A percentile compares a stretch with the other conserved stretches of the same genome.
phyloP scores from a whole-genome alignment of 2,113 vertebrate genomes.

The Otus sunia region DNA sequence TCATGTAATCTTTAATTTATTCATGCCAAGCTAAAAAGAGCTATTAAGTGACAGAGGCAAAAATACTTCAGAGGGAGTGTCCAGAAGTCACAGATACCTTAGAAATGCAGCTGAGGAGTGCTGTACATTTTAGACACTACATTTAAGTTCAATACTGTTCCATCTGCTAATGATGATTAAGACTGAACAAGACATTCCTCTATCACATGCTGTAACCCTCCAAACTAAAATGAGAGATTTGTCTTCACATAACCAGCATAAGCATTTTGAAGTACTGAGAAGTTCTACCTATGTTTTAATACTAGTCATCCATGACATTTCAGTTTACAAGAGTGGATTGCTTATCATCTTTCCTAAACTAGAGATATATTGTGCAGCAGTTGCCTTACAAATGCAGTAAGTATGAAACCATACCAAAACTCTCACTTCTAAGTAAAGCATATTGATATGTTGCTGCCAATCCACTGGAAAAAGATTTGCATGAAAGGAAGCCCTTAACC shows the following conservation, averaged over 20 bases:
- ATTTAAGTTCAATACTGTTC: slow-evolving; percentile 40
- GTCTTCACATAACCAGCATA: not conserved
- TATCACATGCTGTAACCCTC: not conserved
- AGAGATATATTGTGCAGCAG: not conserved
- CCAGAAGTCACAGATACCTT: not conserved
- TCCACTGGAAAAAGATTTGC: not conserved
- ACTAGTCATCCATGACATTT: not conserved
- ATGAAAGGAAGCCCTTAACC: not conserved
- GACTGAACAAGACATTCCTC: not conserved
- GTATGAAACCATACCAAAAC: not conserved
- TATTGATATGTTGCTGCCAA: slow-evolving; percentile 16
- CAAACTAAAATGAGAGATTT: not conserved
- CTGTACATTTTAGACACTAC: slow-evolving; percentile 6
- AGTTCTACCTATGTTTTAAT: not conserved
- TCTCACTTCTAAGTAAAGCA: slow-evolving; percentile 24
- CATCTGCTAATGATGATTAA: not conserved
- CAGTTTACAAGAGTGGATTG: not conserved
- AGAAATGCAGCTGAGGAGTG: slow-evolving; percentile 21
- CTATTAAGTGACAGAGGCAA: slow-evolving; percentile 33
- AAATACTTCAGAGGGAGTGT: slow-evolving; percentile 17
- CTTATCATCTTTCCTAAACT: not conserved
- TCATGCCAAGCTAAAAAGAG: not conserved
- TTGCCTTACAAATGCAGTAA: slow-evolving; percentile 4
- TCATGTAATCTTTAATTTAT: not conserved
- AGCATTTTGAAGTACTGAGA: not conserved